Evolutionary conservation across 2,113 vertebrate genomes (phyloP).

Genomic region (Anguilla japonica): DNA sequence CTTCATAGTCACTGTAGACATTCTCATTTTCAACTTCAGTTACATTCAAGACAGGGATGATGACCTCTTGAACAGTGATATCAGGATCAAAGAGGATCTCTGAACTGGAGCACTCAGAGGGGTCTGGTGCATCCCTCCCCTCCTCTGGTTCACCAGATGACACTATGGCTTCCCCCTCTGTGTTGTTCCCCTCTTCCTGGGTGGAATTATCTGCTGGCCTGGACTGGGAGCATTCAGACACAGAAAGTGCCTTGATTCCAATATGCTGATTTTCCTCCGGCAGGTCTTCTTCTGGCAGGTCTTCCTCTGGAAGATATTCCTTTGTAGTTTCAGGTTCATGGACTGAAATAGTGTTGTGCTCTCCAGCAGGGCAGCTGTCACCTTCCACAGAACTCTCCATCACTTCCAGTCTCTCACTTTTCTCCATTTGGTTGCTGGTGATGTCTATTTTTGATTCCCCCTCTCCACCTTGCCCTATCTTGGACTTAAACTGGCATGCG

Average conservation of each 20-base stretch:
- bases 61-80: not conserved
- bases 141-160: not conserved
- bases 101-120: not conserved
- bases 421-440: not conserved
- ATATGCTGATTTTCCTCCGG: too few species aligned
- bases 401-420: not conserved
- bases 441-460: not conserved
- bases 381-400: not conserved
- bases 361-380: not conserved
- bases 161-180: not conserved
- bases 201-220: not conserved
- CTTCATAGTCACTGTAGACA: slow-evolving; percentile 14
- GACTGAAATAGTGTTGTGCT: not conserved
- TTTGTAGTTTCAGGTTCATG: not conserved
- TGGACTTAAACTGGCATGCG: slow-evolving; percentile 42
- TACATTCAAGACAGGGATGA: not conserved
- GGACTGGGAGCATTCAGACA: not conserved
- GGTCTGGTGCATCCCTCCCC: not conserved
- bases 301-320: not conserved
- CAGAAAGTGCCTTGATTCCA: not conserved
- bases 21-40: slow-evolving; percentile 22
- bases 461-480: not conserved
- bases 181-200: not conserved
- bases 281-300: not conserved
- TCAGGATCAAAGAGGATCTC: not conserved